Base-by-base conservation (phyloP, 2,888 invertebrate genomes). In the Polia nebulosa region DNA sequence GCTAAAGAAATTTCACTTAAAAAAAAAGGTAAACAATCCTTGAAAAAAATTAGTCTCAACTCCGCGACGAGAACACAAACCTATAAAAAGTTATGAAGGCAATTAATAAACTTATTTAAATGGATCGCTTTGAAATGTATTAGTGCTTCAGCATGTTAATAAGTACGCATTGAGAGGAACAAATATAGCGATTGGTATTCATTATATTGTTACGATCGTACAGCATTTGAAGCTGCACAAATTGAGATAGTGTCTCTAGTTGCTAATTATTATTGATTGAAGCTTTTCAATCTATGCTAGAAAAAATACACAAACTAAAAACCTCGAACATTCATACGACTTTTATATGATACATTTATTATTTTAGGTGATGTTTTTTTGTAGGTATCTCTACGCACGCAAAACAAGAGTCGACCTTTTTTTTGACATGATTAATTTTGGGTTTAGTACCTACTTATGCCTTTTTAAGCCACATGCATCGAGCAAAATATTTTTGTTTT, bases 1-100 rank as follows among this genome's bases (percentile, higher is more conserved):
- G n/a, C n/a, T n/a, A n/a, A n/a, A n/a, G n/a, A n/a, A n/a, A n/a
- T n/a, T n/a, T n/a, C n/a, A n/a, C 13, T 15, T 25, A 47, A 45
- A 1, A 49, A 49, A 17, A 20, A 0, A 2, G 0, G 9, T 29
- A 11, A 34, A 41, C 11, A 41, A 20, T 69, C 71, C 41, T 53
- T 76, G 17, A 52, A 52, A 15, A 13, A 13, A 47, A 47, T 36
- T 49, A 20, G 13, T 44, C 39, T n/a, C 39, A 17, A 32, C 39
- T 27, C n/a, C 47, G 6, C 32, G 13, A 6, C 20, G 41, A 36
- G 17, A n/a, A 47, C 9, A 64, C 32, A 27, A 69, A 52, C 47
- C 44, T 32, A 78, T 57, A 60, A 75, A 78, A 64, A 60, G 2
- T 47, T 60, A 64, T 77, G 32, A 59, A 32, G 17, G 22, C 27